Percentiles rank a stretch among this genome's conserved stretches.
Evolutionary conservation across 2,113 vertebrate species (phyloP).

Genomic region (Rafetus swinhoei): DNA sequence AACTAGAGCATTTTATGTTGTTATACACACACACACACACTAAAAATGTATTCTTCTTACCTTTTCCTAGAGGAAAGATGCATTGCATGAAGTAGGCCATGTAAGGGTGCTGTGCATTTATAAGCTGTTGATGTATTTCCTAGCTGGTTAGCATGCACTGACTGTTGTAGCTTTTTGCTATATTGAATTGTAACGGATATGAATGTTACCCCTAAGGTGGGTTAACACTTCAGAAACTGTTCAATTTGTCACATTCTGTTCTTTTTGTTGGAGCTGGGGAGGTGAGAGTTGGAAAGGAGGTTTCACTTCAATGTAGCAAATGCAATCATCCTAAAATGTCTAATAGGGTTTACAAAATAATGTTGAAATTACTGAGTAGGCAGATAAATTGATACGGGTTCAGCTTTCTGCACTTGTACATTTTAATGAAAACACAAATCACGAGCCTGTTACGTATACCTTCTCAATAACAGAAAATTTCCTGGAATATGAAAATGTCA

Average conservation of each 20-base stretch:
- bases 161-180: background rate
- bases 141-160: background rate
- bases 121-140: background rate
- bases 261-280: too few relatives aligned
- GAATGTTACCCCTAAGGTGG: background rate
- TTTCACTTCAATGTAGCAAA: background rate
- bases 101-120: background rate
- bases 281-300: background rate
- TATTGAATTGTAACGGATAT: background rate
- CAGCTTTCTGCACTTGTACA: background rate
- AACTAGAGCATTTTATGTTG: background rate
- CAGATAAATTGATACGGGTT: background rate
- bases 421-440: background rate
- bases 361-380: background rate
- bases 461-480: background rate
- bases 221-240: background rate
- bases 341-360: slow-evolving; percentile 13
- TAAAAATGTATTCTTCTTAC: background rate
- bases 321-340: slow-evolving; percentile 1
- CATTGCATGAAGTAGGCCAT: background rate
- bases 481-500: background rate
- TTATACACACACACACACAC: background rate
- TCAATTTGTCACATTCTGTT: background rate
- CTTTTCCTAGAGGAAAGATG: background rate
- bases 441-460: background rate